Percentiles rank a stretch among this genome's conserved stretches.
phyloP scores from a whole-genome alignment of 1,140 invertebrate species.

The Littorina saxatilis region DNA sequence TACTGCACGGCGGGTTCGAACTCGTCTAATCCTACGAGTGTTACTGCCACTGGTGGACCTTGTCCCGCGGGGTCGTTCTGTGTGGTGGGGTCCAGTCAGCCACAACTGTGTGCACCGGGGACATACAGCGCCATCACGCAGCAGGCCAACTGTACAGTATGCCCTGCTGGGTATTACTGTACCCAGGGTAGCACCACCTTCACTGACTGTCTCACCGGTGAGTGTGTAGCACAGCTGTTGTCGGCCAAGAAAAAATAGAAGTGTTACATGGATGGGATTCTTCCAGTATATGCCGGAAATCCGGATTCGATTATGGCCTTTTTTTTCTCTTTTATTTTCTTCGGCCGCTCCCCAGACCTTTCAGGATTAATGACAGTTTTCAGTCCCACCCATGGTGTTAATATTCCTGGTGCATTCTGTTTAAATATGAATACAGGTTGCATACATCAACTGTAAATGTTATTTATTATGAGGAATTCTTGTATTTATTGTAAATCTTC shows the following conservation, averaged over 20 bases:
- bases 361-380: not conserved
- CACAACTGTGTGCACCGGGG: slow-evolving; percentile 60
- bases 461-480: no score
- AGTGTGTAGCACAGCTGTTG: not conserved
- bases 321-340: not conserved
- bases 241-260: no score
- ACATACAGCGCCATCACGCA: slow-evolving; percentile 58
- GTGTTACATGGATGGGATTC: no score
- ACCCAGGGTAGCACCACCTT: slow-evolving; percentile 52
- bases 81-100: slow-evolving; percentile 57
- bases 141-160: slow-evolving; percentile 63
- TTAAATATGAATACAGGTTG: not conserved
- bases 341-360: not conserved
- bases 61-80: slow-evolving; percentile 70
- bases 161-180: slow-evolving; percentile 70
- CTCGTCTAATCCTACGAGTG: slow-evolving; percentile 57
- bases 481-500: no score
- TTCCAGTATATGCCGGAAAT: no score
- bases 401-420: not conserved
- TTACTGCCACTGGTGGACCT: slow-evolving; percentile 62
- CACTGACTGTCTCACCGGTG: slow-evolving; percentile 64
- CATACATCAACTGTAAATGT: no score
- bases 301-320: no score
- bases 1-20: slow-evolving; percentile 67
- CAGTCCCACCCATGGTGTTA: not conserved